Conservation (phyloP, 2,888 invertebrate genomes). For the Hoplodrina blanda region DNA sequence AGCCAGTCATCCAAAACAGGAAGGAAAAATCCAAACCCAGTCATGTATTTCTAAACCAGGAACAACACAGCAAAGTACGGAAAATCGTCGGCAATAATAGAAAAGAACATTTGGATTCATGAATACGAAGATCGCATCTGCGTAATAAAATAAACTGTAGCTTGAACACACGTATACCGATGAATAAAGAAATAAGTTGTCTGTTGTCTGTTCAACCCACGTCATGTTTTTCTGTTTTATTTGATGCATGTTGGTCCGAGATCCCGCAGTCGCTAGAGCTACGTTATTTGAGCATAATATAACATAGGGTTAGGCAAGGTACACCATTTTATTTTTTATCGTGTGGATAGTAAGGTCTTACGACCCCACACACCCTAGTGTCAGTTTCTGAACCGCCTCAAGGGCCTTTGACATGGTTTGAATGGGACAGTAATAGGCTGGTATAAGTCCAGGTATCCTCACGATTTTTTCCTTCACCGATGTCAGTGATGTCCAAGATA, state of each 20-base stretch:
- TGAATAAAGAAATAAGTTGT: conserved; percentile 59
- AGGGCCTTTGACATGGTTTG: too few species aligned
- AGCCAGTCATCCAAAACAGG: conserved; percentile 24
- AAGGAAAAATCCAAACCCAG: conserved; percentile 27
- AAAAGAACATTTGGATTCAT: conserved; percentile 77
- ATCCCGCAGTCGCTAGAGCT: too few species aligned
- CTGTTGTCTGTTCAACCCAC: conserved; percentile 9
- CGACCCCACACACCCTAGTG: too few species aligned
- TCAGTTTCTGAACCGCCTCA: too few species aligned
- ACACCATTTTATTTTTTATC: too few species aligned
- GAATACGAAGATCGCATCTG: conserved; percentile 70
- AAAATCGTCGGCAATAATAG: conserved; percentile 70
- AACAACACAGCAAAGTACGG: conserved; percentile 52
- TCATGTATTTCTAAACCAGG: conserved; percentile 50
- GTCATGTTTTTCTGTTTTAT: conserved; percentile 38
- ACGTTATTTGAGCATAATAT: too few species aligned
- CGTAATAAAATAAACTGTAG: conserved; percentile 65
- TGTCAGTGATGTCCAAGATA: too few species aligned
- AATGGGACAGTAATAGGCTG: too few species aligned
- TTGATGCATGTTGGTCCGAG: conserved; percentile 16
- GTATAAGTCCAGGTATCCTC: too few species aligned
- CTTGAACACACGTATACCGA: conserved; percentile 48
- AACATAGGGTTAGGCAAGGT: too few species aligned
- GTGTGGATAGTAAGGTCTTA: too few species aligned
- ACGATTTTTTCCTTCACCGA: too few species aligned